A percentile compares a stretch with the other conserved stretches of the same genome.
Evolutionary conservation across 1,140 invertebrate genomes (phyloP).

Genomic region (Drosophila jambulina): DNA sequence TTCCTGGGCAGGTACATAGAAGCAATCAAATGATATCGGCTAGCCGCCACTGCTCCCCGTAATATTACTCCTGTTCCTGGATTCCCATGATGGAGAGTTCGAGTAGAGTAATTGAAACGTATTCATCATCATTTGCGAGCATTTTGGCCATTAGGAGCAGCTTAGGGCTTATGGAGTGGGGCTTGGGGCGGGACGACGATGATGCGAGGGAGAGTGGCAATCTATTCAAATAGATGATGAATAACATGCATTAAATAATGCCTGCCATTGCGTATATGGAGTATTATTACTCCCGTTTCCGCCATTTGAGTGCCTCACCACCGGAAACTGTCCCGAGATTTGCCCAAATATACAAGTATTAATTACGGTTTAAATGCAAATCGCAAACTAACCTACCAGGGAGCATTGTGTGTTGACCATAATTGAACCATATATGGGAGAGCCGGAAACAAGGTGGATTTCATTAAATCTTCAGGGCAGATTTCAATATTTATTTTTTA

Average conservation of each 20-base stretch:
- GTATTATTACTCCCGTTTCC: constrained; percentile 13
- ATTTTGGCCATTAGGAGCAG: constrained; percentile 61
- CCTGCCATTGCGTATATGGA: constrained; percentile 1
- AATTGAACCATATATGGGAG: constrained; percentile 1
- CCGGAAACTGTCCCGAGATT: constrained; percentile 8
- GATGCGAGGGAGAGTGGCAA: constrained; percentile 11
- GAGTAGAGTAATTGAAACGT: constrained; percentile 67
- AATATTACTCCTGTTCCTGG: constrained; percentile 4
- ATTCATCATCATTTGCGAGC: constrained; percentile 67
- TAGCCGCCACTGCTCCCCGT: neutral
- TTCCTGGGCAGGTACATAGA: constrained; percentile 32
- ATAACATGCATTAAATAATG: constrained; percentile 57
- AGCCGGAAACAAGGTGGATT: neutral
- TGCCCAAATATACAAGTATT: constrained; percentile 21
- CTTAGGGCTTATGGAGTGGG: constrained; percentile 30
- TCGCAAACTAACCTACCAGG: neutral
- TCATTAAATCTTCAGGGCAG: neutral
- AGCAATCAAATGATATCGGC: constrained; percentile 41
- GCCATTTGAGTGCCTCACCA: neutral
- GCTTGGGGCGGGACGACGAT: neutral
- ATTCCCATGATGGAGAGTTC: constrained; percentile 31
- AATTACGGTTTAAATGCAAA: constrained; percentile 34
- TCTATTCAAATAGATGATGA: constrained; percentile 65
- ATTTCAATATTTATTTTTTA: neutral
- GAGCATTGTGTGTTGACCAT: neutral